phyloP scores from a whole-genome alignment of 2,797 vertebrate species.

The Malurus leucopterus region DNA sequence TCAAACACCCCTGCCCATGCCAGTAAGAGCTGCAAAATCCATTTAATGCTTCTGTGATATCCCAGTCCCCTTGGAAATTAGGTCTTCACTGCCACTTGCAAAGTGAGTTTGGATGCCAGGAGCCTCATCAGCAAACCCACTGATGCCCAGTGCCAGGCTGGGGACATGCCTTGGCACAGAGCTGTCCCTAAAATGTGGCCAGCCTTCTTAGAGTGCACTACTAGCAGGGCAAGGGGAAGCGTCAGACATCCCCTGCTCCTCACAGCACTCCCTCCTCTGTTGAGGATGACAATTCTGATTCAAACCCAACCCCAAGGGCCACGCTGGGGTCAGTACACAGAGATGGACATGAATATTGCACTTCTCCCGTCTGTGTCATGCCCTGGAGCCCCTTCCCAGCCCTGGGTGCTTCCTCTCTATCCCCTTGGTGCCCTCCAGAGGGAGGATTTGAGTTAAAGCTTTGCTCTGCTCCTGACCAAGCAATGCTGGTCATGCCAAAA shows the following conservation, averaged over 20 bases:
- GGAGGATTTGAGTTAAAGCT: not conserved
- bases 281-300: not conserved
- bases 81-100: not conserved
- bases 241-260: not conserved
- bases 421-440: not conserved
- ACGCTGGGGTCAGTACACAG: rapidly evolving
- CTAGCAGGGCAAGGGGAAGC: not conserved
- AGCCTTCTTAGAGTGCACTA: not conserved
- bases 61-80: not conserved
- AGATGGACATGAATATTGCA: not conserved
- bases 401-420: not conserved
- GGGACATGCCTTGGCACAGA: not conserved
- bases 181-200: not conserved
- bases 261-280: not conserved
- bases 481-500: rapidly evolving
- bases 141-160: not conserved
- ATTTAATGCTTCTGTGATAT: not conserved
- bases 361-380: not conserved
- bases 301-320: not conserved
- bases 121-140: not conserved
- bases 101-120: not conserved
- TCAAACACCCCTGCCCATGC: not conserved
- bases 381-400: not conserved
- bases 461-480: not conserved
- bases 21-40: not conserved